phyloP scores from a whole-genome alignment of 2,888 invertebrate species.

The Torymus aiolomorphi region DNA sequence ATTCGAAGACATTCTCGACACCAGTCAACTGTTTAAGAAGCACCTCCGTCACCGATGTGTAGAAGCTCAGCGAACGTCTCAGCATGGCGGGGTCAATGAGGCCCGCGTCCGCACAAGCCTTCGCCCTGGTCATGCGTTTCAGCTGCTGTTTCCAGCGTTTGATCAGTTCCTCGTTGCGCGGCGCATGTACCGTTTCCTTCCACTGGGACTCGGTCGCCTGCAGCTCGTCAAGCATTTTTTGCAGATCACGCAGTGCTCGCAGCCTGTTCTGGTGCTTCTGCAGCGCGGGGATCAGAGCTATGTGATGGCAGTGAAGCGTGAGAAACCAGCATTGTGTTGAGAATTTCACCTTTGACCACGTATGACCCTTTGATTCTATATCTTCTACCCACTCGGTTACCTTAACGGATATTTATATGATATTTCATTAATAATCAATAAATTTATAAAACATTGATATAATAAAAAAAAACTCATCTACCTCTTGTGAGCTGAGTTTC shows the following conservation, averaged over 20 bases:
- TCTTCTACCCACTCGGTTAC: constrained; percentile 84
- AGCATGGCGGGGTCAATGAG: constrained; percentile 90
- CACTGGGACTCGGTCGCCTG: constrained; percentile 88
- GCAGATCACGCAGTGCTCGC: constrained; percentile 88
- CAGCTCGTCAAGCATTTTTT: constrained; percentile 91
- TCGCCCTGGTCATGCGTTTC: constrained; percentile 85
- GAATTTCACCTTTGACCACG: constrained; percentile 90
- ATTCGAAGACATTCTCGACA: constrained; percentile 63
- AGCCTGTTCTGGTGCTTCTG: constrained; percentile 88
- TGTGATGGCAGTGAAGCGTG: constrained; percentile 94
- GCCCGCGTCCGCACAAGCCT: constrained; percentile 93
- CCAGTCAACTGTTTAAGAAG: constrained; percentile 82
- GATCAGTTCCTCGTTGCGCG: constrained; percentile 88
- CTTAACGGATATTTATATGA: constrained; percentile 18
- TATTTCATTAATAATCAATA: background rate
- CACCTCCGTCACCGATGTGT: constrained; percentile 89
- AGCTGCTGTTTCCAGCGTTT: constrained; percentile 92
- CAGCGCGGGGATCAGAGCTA: constrained; percentile 91
- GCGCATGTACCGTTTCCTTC: constrained; percentile 85
- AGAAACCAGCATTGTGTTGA: constrained; percentile 98
- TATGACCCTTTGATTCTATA: constrained; percentile 79
- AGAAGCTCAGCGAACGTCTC: constrained; percentile 89
- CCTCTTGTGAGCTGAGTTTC: constrained; percentile 89
- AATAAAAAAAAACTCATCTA: constrained; percentile 5
- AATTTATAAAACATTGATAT: background rate